phyloP scores from a whole-genome alignment of 2,888 invertebrate species.

The Rosalia funebris region DNA sequence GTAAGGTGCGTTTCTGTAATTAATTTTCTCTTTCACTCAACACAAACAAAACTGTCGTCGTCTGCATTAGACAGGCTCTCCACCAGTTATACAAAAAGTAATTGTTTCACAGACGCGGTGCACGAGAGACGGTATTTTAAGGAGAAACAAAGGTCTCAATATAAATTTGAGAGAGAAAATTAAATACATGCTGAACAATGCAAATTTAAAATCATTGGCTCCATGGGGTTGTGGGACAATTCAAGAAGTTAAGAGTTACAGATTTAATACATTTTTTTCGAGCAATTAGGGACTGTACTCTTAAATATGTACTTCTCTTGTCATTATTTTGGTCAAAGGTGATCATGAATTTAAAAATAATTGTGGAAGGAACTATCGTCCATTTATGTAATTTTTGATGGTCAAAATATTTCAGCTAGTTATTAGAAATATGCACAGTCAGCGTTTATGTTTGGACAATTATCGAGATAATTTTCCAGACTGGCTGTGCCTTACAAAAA shows the following conservation, averaged over 20 bases:
- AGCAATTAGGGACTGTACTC: not conserved
- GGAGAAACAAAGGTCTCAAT: conserved; percentile 25
- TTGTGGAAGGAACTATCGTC: too few relatives aligned
- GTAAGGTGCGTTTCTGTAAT: conserved; percentile 44
- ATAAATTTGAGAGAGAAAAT: conserved; percentile 21
- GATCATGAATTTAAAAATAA: too few relatives aligned
- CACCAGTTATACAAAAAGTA: conserved; percentile 36
- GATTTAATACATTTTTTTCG: not conserved
- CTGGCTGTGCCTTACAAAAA: too few relatives aligned
- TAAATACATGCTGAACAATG: conserved; percentile 24
- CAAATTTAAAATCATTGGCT: conserved; percentile 25
- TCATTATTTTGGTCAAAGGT: too few relatives aligned
- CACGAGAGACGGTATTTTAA: conserved; percentile 27
- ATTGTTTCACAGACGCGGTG: conserved; percentile 28
- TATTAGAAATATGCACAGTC: too few relatives aligned
- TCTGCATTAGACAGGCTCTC: conserved; percentile 44
- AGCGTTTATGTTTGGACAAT: too few relatives aligned
- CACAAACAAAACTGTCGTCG: conserved; percentile 44
- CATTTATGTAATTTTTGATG: too few relatives aligned
- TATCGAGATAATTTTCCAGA: too few relatives aligned
- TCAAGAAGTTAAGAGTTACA: not conserved
- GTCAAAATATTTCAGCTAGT: too few relatives aligned
- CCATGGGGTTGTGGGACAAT: conserved; percentile 1
- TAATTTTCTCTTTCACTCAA: conserved; percentile 46
- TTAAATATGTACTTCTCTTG: not conserved